A percentile compares a stretch with the other conserved stretches of the same genome.
phyloP scores from a whole-genome alignment of 2,888 invertebrate species.

The Lasioglossum morio region DNA sequence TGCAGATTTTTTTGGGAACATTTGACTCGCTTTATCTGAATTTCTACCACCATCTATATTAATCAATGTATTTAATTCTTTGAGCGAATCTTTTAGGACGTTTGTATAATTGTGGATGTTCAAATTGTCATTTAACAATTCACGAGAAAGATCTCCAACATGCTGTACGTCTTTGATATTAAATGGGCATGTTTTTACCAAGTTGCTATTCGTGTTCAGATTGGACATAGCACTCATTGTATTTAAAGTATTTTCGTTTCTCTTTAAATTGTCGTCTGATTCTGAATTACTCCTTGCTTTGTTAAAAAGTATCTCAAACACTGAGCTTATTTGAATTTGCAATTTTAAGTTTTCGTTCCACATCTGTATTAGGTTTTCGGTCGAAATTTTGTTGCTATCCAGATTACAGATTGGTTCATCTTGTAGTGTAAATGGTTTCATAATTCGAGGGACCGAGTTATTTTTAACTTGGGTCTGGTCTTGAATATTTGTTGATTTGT shows the following conservation, averaged over 20 bases:
- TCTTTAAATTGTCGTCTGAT: neutral
- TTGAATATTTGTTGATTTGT: neutral
- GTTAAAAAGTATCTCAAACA: slow-evolving; percentile 30
- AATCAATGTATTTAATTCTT: neutral
- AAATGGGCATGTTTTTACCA: neutral
- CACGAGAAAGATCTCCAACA: neutral
- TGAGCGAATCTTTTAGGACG: neutral
- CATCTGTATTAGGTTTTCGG: slow-evolving; percentile 31
- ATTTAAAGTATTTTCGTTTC: slow-evolving; percentile 14
- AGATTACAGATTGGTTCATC: neutral
- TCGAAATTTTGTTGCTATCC: neutral
- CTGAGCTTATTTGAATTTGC: slow-evolving; percentile 35
- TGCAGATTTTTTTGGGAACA: neutral
- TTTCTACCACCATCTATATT: neutral
- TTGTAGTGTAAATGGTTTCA: neutral
- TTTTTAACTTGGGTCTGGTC: neutral
- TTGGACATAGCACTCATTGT: neutral
- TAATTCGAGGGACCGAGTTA: neutral
- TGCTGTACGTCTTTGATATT: neutral
- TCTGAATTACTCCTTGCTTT: neutral
- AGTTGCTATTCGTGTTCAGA: neutral
- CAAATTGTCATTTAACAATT: neutral
- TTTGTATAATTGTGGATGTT: neutral
- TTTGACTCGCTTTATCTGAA: neutral
- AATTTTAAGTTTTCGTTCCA: slow-evolving; percentile 48